These are phyloP conservation scores for Pogona vitticeps DNA, from an alignment of 2,113 vertebrate species.

Conservation along the genomic window DNA sequence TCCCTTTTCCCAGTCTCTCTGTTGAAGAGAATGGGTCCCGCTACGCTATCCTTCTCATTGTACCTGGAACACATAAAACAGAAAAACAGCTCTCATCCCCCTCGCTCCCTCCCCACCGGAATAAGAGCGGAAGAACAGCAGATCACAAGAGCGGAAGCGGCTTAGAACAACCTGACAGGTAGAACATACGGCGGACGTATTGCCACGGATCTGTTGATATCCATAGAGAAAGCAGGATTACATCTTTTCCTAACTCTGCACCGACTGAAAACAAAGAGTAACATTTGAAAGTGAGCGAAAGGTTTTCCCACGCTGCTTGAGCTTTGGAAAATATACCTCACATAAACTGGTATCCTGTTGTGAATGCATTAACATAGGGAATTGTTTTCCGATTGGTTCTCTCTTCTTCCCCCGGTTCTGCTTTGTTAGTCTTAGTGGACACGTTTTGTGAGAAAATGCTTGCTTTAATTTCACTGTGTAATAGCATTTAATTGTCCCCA, in stretches of 20 bases:
- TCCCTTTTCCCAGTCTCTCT: neutral
- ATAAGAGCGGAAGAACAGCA: too few species aligned
- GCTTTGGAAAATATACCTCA: too few species aligned
- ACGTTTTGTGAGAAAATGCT: too few species aligned
- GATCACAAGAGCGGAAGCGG: neutral
- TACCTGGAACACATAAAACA: neutral
- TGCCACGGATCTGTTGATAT: neutral
- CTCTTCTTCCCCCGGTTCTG: neutral
- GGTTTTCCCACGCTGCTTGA: constrained; percentile 52
- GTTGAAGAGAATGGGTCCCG: too few species aligned
- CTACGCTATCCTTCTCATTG: neutral
- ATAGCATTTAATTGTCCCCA: too few species aligned
- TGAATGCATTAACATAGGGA: constrained; percentile 64
- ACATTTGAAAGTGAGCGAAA: too few species aligned
- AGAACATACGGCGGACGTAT: neutral
- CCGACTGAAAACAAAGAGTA: constrained; percentile 59
- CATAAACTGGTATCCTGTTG: constrained; percentile 51
- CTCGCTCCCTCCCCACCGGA: too few species aligned
- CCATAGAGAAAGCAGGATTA: neutral
- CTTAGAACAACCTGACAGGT: neutral
- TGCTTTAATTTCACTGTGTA: too few species aligned
- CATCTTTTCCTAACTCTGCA: neutral
- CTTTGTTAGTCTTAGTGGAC: constrained; percentile 46
- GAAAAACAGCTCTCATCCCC: too few species aligned
- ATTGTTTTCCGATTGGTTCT: constrained; percentile 46